Conservation (phyloP, 2,888 invertebrate species). For the Phengaris arion region DNA sequence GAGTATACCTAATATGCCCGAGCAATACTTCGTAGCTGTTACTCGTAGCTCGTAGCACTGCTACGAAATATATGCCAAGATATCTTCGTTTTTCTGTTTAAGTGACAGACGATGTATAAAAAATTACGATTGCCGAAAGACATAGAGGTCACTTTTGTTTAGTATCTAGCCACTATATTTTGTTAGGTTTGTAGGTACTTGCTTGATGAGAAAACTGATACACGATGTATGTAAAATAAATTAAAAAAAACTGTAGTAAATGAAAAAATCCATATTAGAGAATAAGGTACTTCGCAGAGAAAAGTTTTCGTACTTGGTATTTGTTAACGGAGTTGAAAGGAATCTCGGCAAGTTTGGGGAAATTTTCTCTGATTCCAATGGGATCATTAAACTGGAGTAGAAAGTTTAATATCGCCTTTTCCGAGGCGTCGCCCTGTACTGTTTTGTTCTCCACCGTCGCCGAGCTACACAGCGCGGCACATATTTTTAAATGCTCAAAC, state of each 20-base stretch:
- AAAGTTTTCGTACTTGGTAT: constrained; percentile 81
- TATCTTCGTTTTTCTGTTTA: too few relatives aligned
- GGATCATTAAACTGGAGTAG: constrained; percentile 84
- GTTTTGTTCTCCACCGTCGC: constrained; percentile 93
- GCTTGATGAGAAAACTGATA: neutral
- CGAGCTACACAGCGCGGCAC: constrained; percentile 96
- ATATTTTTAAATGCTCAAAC: constrained; percentile 89
- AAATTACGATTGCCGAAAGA: too few relatives aligned
- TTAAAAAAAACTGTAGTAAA: neutral
- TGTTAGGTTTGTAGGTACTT: too few relatives aligned
- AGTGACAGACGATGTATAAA: too few relatives aligned
- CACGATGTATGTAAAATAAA: neutral
- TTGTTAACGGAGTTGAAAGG: constrained; percentile 97
- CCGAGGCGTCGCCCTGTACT: constrained; percentile 93
- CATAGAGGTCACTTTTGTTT: too few relatives aligned
- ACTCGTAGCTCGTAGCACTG: neutral
- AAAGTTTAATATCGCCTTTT: constrained; percentile 92
- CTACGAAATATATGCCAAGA: neutral
- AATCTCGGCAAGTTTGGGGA: constrained; percentile 92
- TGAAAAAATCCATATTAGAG: neutral
- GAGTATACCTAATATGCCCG: too few relatives aligned
- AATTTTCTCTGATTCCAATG: constrained; percentile 84
- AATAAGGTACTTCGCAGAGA: neutral
- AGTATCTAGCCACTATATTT: too few relatives aligned
- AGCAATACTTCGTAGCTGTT: neutral